Evolutionary conservation across 2,797 vertebrate genomes (phyloP).

Genomic region (Hafferia zeledoni): DNA sequence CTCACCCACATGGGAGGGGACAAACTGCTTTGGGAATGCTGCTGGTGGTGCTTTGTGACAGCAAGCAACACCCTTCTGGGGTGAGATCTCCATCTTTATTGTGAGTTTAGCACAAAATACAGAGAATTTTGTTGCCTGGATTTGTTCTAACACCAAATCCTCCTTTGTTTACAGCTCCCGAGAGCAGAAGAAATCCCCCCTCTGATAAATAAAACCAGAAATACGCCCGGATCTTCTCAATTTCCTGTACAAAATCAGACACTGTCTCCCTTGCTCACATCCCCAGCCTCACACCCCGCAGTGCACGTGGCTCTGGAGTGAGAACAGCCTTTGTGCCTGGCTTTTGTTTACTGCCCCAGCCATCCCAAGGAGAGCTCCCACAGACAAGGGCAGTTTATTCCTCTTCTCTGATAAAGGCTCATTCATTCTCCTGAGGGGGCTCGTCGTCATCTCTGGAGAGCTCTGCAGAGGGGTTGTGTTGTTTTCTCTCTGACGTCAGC

Average conservation of each 20-base stretch:
- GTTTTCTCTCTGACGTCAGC: fast-evolving
- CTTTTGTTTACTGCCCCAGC: slow-evolving; percentile 12
- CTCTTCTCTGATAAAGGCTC: not conserved
- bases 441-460: not conserved
- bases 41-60: fast-evolving
- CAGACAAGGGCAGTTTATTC: slow-evolving; percentile 25
- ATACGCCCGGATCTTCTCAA: not conserved
- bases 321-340: slow-evolving; percentile 13
- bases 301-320: not conserved
- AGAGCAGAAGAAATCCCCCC: not conserved
- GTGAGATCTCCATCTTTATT: not conserved
- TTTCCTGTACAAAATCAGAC: not conserved
- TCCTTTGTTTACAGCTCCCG: not conserved
- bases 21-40: not conserved
- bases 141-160: not conserved
- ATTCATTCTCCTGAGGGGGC: not conserved
- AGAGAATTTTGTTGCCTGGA: not conserved
- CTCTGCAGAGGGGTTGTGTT: fast-evolving
- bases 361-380: not conserved
- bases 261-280: not conserved
- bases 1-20: fast-evolving
- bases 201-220: not conserved
- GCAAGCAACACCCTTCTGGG: not conserved
- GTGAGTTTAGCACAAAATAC: not conserved
- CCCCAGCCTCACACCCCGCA: not conserved